A percentile compares a stretch with the other conserved stretches of the same genome.
Conservation (phyloP, 2,888 invertebrate species). For the Stictocephala bisonia region DNA sequence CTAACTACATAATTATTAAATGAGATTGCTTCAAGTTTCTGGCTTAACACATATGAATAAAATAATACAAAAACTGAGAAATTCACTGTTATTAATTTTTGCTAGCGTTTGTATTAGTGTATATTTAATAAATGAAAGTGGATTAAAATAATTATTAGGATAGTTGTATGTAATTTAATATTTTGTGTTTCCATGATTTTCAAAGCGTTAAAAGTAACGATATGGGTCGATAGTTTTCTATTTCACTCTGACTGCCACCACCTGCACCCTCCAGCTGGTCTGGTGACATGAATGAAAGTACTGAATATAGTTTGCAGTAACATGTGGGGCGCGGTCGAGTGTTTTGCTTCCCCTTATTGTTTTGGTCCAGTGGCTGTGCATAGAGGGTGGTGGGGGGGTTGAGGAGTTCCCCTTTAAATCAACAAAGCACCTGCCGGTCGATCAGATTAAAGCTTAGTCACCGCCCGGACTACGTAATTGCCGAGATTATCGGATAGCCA, state of each 20-base stretch:
- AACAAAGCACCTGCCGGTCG: slow-evolving; percentile 53
- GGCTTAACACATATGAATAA: too few species aligned
- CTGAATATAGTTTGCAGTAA: slow-evolving; percentile 28
- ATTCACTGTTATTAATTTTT: too few species aligned
- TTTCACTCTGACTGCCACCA: neutral
- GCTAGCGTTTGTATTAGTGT: too few species aligned
- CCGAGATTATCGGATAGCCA: slow-evolving; percentile 27
- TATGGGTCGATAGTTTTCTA: slow-evolving; percentile 17
- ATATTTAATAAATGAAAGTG: too few species aligned
- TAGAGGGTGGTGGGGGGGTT: neutral
- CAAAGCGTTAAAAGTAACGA: slow-evolving; percentile 6
- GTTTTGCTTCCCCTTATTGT: slow-evolving; percentile 36
- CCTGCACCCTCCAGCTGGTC: too few species aligned
- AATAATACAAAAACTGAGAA: too few species aligned
- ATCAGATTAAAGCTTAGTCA: slow-evolving; percentile 40
- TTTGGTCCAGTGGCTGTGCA: slow-evolving; percentile 45
- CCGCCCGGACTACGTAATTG: slow-evolving; percentile 28
- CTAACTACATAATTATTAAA: too few species aligned
- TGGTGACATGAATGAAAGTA: too few species aligned
- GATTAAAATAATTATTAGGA: too few species aligned
- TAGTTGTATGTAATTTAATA: too few species aligned
- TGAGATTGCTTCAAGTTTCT: too few species aligned
- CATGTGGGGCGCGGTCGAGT: slow-evolving; percentile 32
- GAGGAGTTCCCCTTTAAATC: slow-evolving; percentile 48
- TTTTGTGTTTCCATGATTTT: neutral